Percentiles rank a stretch among this genome's conserved stretches.
phyloP scores from a whole-genome alignment of 64 coral and sea anemone genomes.

The Stichodactyla mertensii region DNA sequence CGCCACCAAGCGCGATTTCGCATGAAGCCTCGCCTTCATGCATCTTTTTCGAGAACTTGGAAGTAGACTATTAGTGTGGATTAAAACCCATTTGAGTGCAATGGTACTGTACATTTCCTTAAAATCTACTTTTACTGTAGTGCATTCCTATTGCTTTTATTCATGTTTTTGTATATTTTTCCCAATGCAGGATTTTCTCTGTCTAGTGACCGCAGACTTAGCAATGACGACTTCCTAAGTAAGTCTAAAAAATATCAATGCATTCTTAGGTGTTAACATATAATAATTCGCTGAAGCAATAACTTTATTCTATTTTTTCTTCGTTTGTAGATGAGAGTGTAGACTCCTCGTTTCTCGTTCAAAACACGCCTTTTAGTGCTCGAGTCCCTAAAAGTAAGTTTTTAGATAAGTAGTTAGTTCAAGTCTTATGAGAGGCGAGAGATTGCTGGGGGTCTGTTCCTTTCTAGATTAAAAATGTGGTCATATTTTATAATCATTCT shows the following conservation, averaged over 20 bases:
- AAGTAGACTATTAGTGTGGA: not conserved
- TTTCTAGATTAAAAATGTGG: too few relatives aligned
- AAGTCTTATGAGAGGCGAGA: too few relatives aligned
- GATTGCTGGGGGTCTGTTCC: too few relatives aligned
- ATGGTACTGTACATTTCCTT: not conserved
- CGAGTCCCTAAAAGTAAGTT: constrained; percentile 1
- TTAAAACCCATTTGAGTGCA: not conserved
- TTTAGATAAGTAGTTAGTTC: not conserved
- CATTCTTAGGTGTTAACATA: not conserved
- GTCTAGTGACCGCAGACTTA: not conserved
- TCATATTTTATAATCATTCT: too few relatives aligned
- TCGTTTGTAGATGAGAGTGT: constrained; percentile 2
- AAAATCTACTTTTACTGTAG: not conserved
- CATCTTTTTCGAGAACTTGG: too few relatives aligned
- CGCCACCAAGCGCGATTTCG: too few relatives aligned
- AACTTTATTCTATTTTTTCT: not conserved
- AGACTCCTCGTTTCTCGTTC: constrained; percentile 6
- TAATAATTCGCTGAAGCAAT: not conserved
- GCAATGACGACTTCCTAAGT: constrained; percentile 16
- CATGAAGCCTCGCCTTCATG: too few relatives aligned
- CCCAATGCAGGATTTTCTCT: not conserved
- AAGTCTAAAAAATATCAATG: not conserved
- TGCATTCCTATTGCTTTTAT: not conserved
- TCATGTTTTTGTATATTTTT: not conserved
- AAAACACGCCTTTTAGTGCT: not conserved